These are phyloP conservation scores for Istiophorus platypterus DNA, from an alignment of 2,113 vertebrate genomes.

Conservation along the genomic window DNA sequence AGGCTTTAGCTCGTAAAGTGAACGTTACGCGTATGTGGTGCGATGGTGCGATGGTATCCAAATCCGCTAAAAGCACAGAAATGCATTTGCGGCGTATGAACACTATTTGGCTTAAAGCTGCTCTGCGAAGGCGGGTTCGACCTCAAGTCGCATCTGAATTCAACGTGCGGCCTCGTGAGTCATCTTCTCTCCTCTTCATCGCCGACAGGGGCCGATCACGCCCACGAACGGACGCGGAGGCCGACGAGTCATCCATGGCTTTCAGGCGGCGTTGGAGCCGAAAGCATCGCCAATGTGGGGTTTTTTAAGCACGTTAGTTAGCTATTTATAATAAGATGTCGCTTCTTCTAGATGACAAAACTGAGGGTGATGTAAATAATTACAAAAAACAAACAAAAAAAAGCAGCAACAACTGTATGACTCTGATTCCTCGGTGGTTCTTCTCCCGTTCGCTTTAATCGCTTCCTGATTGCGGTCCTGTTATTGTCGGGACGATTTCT, in stretches of 20 bases:
- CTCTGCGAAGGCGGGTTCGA: conserved; percentile 1
- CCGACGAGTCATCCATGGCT: conserved; percentile 92
- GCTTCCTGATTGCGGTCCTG: conserved; percentile 50
- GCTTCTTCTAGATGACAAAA: neutral
- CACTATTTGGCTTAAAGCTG: neutral
- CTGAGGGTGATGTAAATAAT: neutral
- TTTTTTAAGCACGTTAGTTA: conserved; percentile 2
- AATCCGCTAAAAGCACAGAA: conserved; percentile 45
- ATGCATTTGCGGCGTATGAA: conserved; percentile 6
- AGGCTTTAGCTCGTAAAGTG: conserved; percentile 17
- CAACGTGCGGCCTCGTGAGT: conserved; percentile 20
- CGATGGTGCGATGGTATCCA: conserved; percentile 2
- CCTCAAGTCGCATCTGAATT: conserved; percentile 24
- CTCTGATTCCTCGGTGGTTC: no score
- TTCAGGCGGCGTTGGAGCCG: conserved; percentile 91
- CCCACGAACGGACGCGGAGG: conserved; percentile 88
- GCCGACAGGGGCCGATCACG: conserved; percentile 81
- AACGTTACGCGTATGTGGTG: conserved; percentile 28
- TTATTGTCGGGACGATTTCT: conserved; percentile 40
- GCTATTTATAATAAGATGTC: neutral
- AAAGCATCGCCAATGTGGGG: conserved; percentile 81
- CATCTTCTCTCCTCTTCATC: conserved; percentile 75
- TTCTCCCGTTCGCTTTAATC: conserved; percentile 31
- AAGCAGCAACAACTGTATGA: no score
- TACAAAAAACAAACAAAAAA: no score